A percentile compares a stretch with the other conserved stretches of the same genome.
phyloP scores from a whole-genome alignment of 2,888 invertebrate species.

The Calameuta filiformis region DNA sequence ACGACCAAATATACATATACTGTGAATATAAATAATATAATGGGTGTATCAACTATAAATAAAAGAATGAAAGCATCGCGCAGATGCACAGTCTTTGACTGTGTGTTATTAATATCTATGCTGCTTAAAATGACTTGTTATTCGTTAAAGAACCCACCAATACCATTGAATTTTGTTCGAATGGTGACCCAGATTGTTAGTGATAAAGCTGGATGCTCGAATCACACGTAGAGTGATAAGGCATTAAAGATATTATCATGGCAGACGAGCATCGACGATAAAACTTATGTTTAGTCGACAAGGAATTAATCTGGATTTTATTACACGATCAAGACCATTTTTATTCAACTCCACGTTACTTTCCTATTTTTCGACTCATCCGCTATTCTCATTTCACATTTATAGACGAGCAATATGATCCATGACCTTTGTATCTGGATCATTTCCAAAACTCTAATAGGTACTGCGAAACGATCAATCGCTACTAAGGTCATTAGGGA shows the following conservation, averaged over 20 bases:
- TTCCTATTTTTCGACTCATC: neutral
- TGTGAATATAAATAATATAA: too few relatives aligned
- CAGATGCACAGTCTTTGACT: neutral
- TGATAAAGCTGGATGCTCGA: neutral
- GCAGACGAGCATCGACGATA: neutral
- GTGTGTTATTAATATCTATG: neutral
- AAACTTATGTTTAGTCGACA: neutral
- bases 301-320: neutral
- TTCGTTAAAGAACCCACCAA: neutral
- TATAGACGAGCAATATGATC: neutral
- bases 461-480: neutral
- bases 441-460: neutral
- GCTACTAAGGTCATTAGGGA: neutral
- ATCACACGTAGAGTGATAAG: neutral
- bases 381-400: neutral
- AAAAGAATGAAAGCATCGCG: neutral
- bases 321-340: neutral
- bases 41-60: neutral
- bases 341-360: neutral
- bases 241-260: neutral
- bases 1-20: too few relatives aligned
- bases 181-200: neutral
- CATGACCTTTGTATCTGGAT: neutral
- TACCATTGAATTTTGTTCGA: neutral
- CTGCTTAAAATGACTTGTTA: neutral